Percentiles rank a stretch among this genome's conserved stretches.
Conservation (phyloP, 2,113 vertebrate genomes). For the Gallinago media region DNA sequence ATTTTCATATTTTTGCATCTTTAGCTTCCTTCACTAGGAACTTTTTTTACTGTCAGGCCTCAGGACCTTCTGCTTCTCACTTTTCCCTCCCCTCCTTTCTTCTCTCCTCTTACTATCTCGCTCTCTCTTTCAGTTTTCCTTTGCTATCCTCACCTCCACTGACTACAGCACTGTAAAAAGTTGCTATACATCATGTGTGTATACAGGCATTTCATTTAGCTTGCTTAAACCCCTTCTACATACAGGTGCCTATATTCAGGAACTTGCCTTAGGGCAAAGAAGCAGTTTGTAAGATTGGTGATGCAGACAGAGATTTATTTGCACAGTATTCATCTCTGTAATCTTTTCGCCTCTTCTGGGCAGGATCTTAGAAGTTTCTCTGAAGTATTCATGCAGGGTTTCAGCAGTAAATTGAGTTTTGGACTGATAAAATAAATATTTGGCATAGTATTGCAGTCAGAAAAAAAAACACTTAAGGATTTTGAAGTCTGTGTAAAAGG, state of each 20-base stretch:
- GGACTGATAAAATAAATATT: conserved; percentile 42
- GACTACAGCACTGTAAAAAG: not conserved
- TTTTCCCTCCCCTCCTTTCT: not conserved
- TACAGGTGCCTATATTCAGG: not conserved
- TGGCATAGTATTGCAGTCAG: not conserved
- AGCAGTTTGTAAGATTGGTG: not conserved
- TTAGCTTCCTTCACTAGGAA: not conserved
- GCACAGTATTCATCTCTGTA: not conserved
- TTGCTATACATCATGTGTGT: not conserved
- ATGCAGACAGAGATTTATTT: conserved; percentile 34
- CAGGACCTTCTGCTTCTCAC: not conserved
- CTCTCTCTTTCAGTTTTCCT: not conserved
- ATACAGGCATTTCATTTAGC: not conserved
- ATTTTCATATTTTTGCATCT: not conserved
- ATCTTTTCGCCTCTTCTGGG: conserved; percentile 1
- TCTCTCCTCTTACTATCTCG: not conserved
- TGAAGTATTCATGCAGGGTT: not conserved
- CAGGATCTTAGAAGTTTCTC: conserved; percentile 11
- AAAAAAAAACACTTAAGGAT: not conserved
- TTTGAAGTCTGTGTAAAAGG: conserved; percentile 9
- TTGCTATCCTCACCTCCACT: not conserved
- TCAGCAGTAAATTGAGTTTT: conserved; percentile 44
- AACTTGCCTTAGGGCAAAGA: not conserved
- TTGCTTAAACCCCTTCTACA: not conserved
- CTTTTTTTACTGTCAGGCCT: not conserved